These are phyloP conservation scores for Clarias pachynema DNA, from an alignment of 2,797 vertebrate genomes.

Conservation along the genomic window DNA sequence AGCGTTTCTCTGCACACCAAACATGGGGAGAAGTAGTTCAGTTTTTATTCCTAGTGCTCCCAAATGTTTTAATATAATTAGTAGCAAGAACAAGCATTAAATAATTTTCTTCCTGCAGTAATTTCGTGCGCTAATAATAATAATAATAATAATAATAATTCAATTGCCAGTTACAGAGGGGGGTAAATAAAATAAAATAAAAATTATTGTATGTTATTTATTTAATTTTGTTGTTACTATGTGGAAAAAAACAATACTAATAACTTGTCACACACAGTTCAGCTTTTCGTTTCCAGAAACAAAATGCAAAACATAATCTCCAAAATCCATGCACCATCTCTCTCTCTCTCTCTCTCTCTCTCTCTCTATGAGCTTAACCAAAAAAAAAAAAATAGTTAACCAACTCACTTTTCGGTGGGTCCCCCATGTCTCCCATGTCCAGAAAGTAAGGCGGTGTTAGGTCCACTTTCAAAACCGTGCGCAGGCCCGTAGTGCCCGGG, in stretches of 20 bases:
- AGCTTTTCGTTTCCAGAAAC: neutral
- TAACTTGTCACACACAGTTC: neutral
- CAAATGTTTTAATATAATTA: neutral
- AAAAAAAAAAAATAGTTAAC: neutral
- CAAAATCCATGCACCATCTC: neutral
- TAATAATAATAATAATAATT: neutral
- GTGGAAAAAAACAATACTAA: neutral
- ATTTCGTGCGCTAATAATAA: neutral
- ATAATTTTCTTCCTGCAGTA: neutral
- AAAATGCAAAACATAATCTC: neutral
- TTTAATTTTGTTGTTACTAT: neutral
- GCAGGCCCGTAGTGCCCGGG: constrained; percentile 72
- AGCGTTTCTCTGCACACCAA: constrained; percentile 31
- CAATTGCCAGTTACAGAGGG: neutral
- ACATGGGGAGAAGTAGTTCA: neutral
- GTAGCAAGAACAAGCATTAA: neutral
- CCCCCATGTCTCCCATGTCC: constrained; percentile 99
- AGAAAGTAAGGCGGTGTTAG: constrained; percentile 85
- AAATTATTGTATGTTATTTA: neutral
- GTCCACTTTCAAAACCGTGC: constrained; percentile 92
- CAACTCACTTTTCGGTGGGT: constrained; percentile 98
- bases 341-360: neutral
- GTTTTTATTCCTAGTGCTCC: neutral
- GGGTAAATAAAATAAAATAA: neutral
- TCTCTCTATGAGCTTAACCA: neutral